A percentile compares a stretch with the other conserved stretches of the same genome.
Conservation (phyloP, 2,113 vertebrate species). For the Periophthalmus modestus region DNA sequence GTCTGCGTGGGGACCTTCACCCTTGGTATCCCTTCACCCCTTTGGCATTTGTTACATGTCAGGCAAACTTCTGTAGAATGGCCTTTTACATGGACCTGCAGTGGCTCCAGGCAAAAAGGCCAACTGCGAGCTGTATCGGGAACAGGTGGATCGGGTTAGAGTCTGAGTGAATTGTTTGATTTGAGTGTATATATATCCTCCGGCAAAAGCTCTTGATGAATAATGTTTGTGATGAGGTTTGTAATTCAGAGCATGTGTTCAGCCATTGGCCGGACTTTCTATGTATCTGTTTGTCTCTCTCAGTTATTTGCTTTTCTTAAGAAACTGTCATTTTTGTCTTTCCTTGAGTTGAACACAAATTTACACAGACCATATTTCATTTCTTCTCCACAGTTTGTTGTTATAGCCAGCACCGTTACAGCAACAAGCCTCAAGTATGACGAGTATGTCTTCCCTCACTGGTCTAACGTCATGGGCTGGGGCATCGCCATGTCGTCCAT, state of each 20-base stretch:
- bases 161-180: constrained; percentile 7
- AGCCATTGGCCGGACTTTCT: not conserved
- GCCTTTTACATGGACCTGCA: constrained; percentile 38
- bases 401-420: constrained; percentile 91
- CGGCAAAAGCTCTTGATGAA: constrained; percentile 18
- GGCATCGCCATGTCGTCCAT: constrained; percentile 92
- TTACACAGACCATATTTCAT: not conserved
- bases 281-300: not conserved
- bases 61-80: constrained; percentile 14
- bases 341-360: not conserved
- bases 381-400: constrained; percentile 83
- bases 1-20: not conserved
- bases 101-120: not conserved
- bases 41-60: not conserved
- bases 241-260: constrained; percentile 1
- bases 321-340: not conserved
- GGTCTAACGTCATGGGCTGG: constrained; percentile 92
- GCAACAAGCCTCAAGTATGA: constrained; percentile 89
- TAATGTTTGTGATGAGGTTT: not conserved
- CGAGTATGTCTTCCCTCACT: constrained; percentile 88
- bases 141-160: constrained; percentile 24
- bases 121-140: not conserved
- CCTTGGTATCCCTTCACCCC: not conserved
- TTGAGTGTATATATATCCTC: not conserved
- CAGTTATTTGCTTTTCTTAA: not conserved